Evolutionary conservation across 2,797 vertebrate species (phyloP).

Genomic region (Acridotheres tristis): DNA sequence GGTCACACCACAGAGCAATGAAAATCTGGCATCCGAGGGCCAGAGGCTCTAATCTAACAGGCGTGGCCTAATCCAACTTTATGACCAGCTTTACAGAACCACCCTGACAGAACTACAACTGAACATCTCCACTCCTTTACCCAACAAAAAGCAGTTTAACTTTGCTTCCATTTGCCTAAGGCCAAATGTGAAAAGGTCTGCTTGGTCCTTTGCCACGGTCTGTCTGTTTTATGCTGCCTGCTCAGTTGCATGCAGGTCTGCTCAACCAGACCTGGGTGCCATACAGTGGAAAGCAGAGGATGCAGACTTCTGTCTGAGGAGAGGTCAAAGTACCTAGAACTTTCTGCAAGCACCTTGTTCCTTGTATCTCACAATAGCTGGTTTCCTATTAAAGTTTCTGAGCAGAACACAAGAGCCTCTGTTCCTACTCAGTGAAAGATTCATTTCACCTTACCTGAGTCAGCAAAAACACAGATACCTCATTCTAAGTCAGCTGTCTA

Average conservation of each 20-base stretch:
- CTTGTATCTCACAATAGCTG: not conserved
- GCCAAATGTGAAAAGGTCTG: not conserved
- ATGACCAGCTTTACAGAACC: not conserved
- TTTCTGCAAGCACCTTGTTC: not conserved
- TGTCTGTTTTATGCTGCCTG: not conserved
- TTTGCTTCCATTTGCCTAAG: not conserved
- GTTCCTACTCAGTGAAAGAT: not conserved
- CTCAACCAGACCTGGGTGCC: rapidly evolving
- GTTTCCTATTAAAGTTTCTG: not conserved
- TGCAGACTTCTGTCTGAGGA: not conserved
- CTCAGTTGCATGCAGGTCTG: not conserved
- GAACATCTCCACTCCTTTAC: not conserved
- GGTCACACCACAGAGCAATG: not conserved
- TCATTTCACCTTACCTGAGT: not conserved
- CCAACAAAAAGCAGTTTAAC: not conserved
- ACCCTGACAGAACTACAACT: not conserved
- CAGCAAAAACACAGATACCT: not conserved
- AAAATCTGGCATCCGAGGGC: not conserved
- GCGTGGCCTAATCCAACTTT: no score
- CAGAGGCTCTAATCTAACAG: not conserved
- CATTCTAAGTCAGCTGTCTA: not conserved
- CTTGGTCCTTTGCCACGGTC: not conserved
- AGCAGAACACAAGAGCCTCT: not conserved
- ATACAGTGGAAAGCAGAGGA: rapidly evolving
- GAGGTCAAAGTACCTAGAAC: not conserved